Conservation (phyloP, 2,113 vertebrate species). For the Peromyscus polionotus region DNA sequence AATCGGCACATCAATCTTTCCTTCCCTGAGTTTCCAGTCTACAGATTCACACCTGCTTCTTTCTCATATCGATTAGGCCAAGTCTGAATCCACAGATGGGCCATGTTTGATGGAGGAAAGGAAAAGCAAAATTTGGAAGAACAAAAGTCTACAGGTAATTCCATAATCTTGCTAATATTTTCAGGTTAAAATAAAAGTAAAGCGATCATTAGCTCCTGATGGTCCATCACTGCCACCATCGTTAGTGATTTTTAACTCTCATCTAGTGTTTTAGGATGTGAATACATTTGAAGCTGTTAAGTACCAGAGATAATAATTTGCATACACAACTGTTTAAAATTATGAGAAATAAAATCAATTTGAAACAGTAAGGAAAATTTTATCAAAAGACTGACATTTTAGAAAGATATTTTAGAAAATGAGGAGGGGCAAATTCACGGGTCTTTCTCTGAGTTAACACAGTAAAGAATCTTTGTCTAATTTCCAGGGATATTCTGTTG, state of each 20-base stretch:
- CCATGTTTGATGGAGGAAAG: not conserved
- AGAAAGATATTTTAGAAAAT: not conserved
- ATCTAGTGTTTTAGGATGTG: not conserved
- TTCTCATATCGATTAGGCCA: slow-evolving; percentile 42
- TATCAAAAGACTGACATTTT: not conserved
- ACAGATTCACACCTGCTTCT: slow-evolving; percentile 63
- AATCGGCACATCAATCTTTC: slow-evolving; percentile 67
- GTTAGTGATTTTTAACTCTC: not conserved
- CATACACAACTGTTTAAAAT: not conserved
- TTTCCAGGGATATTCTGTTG: accelerated
- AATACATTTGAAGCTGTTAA: not conserved
- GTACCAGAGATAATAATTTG: not conserved
- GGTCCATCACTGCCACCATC: not conserved
- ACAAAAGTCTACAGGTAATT: not conserved
- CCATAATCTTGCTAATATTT: not conserved
- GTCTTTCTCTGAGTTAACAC: not conserved
- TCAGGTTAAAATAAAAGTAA: not conserved
- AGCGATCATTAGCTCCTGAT: not conserved
- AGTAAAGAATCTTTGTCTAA: not conserved
- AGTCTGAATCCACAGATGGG: slow-evolving; percentile 52
- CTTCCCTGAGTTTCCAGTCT: slow-evolving; percentile 60
- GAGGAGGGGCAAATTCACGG: not conserved
- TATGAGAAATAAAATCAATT: not conserved
- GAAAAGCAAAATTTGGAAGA: not conserved
- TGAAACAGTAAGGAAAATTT: not conserved